Evolutionary conservation across 2,888 invertebrate species (phyloP), one percentile per base, ranked within the genome.

Genomic region (Arrhopalites spinosus): DNA sequence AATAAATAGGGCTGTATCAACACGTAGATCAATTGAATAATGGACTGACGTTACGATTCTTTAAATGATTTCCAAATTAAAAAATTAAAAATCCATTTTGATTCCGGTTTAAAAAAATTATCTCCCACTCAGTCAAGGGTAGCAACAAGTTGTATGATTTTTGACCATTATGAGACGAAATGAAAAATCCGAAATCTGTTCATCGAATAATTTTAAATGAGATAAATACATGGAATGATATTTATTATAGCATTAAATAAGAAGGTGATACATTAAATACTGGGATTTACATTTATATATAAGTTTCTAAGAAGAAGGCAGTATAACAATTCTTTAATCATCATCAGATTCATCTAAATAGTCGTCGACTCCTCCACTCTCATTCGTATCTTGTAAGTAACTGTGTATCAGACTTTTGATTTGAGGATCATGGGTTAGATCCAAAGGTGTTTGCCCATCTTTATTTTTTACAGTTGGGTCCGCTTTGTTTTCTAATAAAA

Each of bases 401-500:
- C 70, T 70, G 13, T 78, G 76, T 23, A 87, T 79, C 17, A 85
- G 47, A 17, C 85, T 85, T 27, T 85, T 85, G 47, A 84, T 83
- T 56, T 84, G 85, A 1, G 87, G 84, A 77, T 88, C 87, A 80
- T 86, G 86, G 11, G 89, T 86, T 43, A 90, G 84, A 79, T 89
- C 88, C 81, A 87, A 85, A 0, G 90, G 86, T 15, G 85, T 85
- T 81, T 88, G 86, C 23, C 85, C 84, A 45, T 89, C 88, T 77
- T 87, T 88, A 83, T 90, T 90, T 75, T 81, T 83, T 13, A 89
- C 79, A 70, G 85, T 85, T 5, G 86, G 84, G 80, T 87, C 84
- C 23, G 89, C 89, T 50, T 87, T 88, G 82, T 86, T 85, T 63
- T 88, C 86, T 74, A 90, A 82, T 71, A 91, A 85, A 67, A 89